A percentile compares a stretch with the other conserved stretches of the same genome.
Evolutionary conservation across 2,888 invertebrate genomes (phyloP).

Genomic region (Cheilosia vernalis): DNA sequence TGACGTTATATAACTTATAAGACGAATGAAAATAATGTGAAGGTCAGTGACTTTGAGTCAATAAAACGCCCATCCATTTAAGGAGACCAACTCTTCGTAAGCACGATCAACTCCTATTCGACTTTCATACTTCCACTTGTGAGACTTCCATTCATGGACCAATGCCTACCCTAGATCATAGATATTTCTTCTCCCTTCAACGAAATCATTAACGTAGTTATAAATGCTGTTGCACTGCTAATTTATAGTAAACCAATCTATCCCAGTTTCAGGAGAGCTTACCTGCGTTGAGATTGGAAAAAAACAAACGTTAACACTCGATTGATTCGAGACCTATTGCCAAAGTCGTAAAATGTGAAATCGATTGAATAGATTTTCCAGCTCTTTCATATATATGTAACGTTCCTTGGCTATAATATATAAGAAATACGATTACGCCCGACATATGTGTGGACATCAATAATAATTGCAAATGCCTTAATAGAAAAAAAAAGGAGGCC

Average conservation of each 20-base stretch:
- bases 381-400: slow-evolving; percentile 33
- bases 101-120: not conserved
- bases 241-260: slow-evolving; percentile 55
- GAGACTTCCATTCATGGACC: slow-evolving; percentile 4
- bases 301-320: not conserved
- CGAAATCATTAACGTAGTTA: slow-evolving; percentile 55
- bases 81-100: not conserved
- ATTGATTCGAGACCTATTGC: slow-evolving; percentile 72
- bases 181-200: slow-evolving; percentile 44
- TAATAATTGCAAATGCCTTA: slow-evolving; percentile 77
- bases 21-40: not conserved
- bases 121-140: slow-evolving; percentile 18
- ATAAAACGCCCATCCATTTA: not conserved
- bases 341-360: slow-evolving; percentile 73
- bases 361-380: slow-evolving; percentile 69
- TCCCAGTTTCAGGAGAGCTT: slow-evolving; percentile 11
- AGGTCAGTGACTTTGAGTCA: slow-evolving; percentile 24
- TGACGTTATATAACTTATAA: not conserved
- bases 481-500: slow-evolving; percentile 59
- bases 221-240: slow-evolving; percentile 45
- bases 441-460: slow-evolving; percentile 75
- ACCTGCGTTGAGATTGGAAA: not conserved
- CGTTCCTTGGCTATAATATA: slow-evolving; percentile 46
- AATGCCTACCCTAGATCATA: slow-evolving; percentile 3
- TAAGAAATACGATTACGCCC: slow-evolving; percentile 69